A percentile compares a stretch with the other conserved stretches of the same genome.
phyloP scores from a whole-genome alignment of 1,140 invertebrate genomes.

The Diachasma alloeum region DNA sequence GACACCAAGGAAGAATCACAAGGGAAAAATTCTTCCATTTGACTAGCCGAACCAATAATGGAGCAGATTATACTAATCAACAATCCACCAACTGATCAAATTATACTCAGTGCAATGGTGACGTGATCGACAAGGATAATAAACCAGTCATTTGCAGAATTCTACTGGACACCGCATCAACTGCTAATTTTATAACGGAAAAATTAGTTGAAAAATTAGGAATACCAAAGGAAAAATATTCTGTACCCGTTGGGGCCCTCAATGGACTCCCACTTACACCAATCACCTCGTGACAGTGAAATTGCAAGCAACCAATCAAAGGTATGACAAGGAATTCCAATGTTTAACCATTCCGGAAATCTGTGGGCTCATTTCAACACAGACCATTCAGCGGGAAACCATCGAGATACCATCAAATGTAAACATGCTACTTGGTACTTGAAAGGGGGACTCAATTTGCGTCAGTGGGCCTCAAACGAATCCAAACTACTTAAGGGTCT shows the following conservation, averaged over 20 bases:
- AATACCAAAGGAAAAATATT: not conserved
- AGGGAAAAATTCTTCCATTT: not conserved
- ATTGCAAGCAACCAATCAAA: not conserved
- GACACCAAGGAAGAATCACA: too few relatives aligned
- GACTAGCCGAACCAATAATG: not conserved
- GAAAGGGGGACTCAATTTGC: too few relatives aligned
- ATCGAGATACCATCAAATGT: constrained; percentile 18
- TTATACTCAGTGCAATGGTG: not conserved
- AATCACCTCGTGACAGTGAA: not conserved
- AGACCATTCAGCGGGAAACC: not conserved
- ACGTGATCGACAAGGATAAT: not conserved
- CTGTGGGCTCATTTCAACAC: not conserved
- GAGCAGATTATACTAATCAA: not conserved
- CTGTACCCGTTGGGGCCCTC: not conserved
- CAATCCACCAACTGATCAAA: not conserved
- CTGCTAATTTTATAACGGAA: constrained; percentile 21
- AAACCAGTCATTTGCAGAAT: not conserved
- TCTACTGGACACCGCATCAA: constrained; percentile 20
- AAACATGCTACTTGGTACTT: constrained; percentile 42
- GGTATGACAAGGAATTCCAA: constrained; percentile 3
- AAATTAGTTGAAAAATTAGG: not conserved
- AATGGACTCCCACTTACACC: not conserved
- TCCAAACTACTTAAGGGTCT: too few relatives aligned
- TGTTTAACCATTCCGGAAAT: constrained; percentile 26
- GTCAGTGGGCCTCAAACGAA: too few relatives aligned